Evolutionary conservation across 2,797 vertebrate species (phyloP).

Genomic region (Coreius guichenoti): DNA sequence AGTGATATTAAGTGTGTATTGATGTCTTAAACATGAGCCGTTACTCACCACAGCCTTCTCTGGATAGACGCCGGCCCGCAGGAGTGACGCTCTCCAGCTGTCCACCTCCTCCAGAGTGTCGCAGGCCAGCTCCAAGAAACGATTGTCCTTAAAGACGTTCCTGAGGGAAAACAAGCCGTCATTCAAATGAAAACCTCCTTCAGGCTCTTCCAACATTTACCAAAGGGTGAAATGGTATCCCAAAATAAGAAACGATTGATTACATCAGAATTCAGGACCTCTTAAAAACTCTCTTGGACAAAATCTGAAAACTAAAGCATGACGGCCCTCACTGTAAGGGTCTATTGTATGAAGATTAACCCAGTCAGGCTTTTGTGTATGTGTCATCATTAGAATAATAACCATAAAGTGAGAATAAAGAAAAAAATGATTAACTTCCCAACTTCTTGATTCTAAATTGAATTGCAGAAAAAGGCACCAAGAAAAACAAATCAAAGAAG

Average conservation of each 20-base stretch:
- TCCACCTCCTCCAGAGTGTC: slow-evolving; percentile 96
- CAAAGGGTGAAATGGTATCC: background rate
- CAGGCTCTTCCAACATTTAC: background rate
- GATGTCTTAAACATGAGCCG: background rate
- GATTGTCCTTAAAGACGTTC: slow-evolving; percentile 98
- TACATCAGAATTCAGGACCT: background rate
- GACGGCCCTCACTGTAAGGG: background rate
- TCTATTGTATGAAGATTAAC: background rate
- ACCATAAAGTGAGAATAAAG: background rate
- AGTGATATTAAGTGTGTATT: background rate
- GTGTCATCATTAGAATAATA: background rate
- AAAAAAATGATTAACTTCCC: background rate
- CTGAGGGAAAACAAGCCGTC: slow-evolving; percentile 65
- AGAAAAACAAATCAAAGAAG: background rate
- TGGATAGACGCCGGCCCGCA: slow-evolving; percentile 92
- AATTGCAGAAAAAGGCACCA: background rate
- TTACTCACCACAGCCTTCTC: slow-evolving; percentile 84
- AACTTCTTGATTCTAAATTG: background rate
- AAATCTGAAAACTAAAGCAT: background rate
- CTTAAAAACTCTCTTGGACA: background rate
- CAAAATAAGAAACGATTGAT: background rate
- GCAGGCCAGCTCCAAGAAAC: slow-evolving; percentile 93
- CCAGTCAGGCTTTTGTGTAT: background rate
- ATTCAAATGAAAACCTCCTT: background rate
- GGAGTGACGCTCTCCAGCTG: slow-evolving; percentile 96